Evolutionary conservation across 1,140 invertebrate genomes (phyloP), one percentile per base, ranked within the genome.

Genomic region (Monomorium pharaonis): DNA sequence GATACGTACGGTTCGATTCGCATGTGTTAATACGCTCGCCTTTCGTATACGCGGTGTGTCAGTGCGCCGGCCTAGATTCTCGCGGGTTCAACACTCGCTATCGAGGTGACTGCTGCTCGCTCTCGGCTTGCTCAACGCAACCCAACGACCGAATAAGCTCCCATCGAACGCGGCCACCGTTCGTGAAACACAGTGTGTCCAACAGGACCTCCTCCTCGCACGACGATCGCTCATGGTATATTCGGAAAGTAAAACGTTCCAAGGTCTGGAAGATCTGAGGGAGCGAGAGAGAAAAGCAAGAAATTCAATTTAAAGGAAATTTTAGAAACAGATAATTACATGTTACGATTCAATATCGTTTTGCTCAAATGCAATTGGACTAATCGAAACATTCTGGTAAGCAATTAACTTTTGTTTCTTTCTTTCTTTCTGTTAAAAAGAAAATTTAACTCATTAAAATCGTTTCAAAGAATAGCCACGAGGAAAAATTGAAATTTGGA

Each of bases 71-170:
- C 94, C 94, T 95, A 95, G 94, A 95, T 95, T 95, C 91, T 85
- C 92, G 90, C 91, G 94, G 93, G 94, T 95, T 95, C 94, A 95
- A 95, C 93, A 94, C 80, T 94, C 94, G 93, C 94, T 95, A 95
- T 95, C 94, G 94, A 95, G 94, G 94, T 95, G 94, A 95, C 93
- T 94, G 91, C 93, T 92, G 92, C 92, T 93, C 86, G 89, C 91
- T 91, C 90, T 92, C 89, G 91, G 90, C 92, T 94, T 94, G 92
- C 94, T 94, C 93, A 94, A 94, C 91, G 90, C 92, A 92, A 92
- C 77, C 89, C 89, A 85, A 90, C 92, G 92, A 92, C 92, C 91
- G 86, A 92, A 91, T 92, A 92, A 91, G 86, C 90, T 91, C 89
- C 90, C 91, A 91, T 86, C 87, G 85, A 85, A 81, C 84, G 76